Evolutionary conservation across 2,888 invertebrate species (phyloP).

Genomic region (Stegophylla sp.): DNA sequence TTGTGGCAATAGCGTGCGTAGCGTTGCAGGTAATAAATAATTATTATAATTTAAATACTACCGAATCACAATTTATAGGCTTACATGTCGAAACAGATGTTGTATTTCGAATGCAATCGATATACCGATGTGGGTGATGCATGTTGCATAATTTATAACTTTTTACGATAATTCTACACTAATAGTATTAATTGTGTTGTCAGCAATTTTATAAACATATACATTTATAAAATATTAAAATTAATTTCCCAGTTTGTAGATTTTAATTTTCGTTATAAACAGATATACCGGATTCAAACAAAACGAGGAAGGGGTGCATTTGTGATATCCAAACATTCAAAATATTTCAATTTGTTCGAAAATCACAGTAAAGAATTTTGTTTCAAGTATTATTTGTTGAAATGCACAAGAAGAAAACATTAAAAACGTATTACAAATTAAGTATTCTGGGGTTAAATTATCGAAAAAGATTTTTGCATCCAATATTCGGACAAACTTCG

Average conservation of each 20-base stretch:
- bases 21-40: constrained; percentile 28
- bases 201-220: too few species aligned
- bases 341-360: too few species aligned
- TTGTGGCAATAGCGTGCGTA: constrained; percentile 11
- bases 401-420: too few species aligned
- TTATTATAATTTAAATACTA: background rate
- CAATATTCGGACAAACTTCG: too few species aligned
- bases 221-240: background rate
- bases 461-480: too few species aligned
- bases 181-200: too few species aligned
- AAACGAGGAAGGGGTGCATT: background rate
- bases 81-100: background rate
- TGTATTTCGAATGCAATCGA: background rate
- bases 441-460: too few species aligned
- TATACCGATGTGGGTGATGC: background rate
- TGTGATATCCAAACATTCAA: too few species aligned
- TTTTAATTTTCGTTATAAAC: background rate
- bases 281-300: background rate
- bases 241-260: background rate
- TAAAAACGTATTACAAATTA: too few species aligned
- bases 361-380: too few species aligned
- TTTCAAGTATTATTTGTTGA: too few species aligned
- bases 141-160: background rate
- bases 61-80: too few species aligned
- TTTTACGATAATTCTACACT: background rate